These are phyloP conservation scores for Agapornis canus DNA, from an alignment of 2,797 vertebrate genomes.

Conservation along the genomic window DNA sequence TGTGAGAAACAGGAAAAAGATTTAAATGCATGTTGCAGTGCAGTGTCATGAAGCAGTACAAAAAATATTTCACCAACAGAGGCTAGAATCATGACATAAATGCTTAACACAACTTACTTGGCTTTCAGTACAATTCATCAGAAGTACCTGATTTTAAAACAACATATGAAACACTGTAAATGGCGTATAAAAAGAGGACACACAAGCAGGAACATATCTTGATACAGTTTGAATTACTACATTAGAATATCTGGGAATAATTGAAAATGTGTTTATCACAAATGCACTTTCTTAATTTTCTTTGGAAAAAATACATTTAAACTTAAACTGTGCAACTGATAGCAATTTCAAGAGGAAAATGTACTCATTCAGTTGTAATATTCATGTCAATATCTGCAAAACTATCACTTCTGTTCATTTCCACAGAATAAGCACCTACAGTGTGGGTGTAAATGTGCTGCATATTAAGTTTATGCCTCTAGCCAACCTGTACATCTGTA, in stretches of 20 bases:
- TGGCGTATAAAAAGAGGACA: not conserved
- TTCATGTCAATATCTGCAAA: not conserved
- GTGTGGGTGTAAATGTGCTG: rapidly evolving
- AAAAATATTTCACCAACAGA: not conserved
- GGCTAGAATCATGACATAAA: not conserved
- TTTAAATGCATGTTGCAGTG: not conserved
- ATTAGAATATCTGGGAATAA: not conserved
- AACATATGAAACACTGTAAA: not conserved
- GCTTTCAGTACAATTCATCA: not conserved
- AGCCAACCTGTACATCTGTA: not conserved
- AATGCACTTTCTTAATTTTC: not conserved
- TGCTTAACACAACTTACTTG: not conserved
- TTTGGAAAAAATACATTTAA: not conserved
- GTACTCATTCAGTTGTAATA: not conserved
- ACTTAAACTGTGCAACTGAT: not conserved
- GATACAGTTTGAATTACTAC: not conserved
- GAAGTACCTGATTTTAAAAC: not conserved
- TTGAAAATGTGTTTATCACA: not conserved
- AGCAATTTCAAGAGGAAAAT: not conserved
- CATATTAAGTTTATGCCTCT: not conserved
- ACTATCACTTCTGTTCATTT: not conserved
- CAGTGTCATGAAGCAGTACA: not conserved
- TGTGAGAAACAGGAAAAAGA: not conserved
- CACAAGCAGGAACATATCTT: not conserved
- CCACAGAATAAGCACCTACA: not conserved